Conservation (phyloP, 2,888 invertebrate genomes). For the Steromphala cineraria region DNA sequence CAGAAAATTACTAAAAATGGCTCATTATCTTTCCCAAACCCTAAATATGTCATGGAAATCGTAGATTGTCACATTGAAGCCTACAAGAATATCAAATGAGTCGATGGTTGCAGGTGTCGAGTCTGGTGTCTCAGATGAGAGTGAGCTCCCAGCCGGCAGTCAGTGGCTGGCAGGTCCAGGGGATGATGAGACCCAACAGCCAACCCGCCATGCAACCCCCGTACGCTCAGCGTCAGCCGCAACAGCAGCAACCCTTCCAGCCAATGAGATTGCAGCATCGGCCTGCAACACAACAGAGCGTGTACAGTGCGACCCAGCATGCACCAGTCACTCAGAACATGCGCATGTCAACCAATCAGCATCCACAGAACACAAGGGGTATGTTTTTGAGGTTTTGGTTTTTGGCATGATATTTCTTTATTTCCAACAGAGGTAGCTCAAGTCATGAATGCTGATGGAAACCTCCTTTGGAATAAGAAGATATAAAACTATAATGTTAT, state of each 20-base stretch:
- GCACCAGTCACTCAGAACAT: too few relatives aligned
- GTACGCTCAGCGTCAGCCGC: conserved; percentile 45
- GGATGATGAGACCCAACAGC: not conserved
- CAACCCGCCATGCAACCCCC: conserved; percentile 18
- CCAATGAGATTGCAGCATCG: conserved; percentile 62
- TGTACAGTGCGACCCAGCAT: not conserved
- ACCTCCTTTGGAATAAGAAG: too few relatives aligned
- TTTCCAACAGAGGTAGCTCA: too few relatives aligned
- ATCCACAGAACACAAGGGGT: conserved; percentile 6
- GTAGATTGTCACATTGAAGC: too few relatives aligned
- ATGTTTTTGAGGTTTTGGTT: not conserved
- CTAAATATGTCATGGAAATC: too few relatives aligned
- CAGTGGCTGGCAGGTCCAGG: not conserved
- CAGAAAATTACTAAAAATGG: too few relatives aligned
- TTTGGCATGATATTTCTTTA: too few relatives aligned
- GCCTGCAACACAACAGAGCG: conserved; percentile 2
- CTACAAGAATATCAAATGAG: too few relatives aligned
- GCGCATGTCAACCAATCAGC: not conserved
- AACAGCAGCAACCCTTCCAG: conserved; percentile 73
- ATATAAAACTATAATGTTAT: too few relatives aligned
- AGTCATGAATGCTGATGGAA: too few relatives aligned
- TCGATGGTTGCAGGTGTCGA: not conserved
- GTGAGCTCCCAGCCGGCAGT: not conserved
- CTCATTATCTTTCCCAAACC: too few relatives aligned
- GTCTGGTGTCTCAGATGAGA: not conserved